phyloP scores from a whole-genome alignment of 2,888 invertebrate species.

The Lordiphosa andalusiaca region DNA sequence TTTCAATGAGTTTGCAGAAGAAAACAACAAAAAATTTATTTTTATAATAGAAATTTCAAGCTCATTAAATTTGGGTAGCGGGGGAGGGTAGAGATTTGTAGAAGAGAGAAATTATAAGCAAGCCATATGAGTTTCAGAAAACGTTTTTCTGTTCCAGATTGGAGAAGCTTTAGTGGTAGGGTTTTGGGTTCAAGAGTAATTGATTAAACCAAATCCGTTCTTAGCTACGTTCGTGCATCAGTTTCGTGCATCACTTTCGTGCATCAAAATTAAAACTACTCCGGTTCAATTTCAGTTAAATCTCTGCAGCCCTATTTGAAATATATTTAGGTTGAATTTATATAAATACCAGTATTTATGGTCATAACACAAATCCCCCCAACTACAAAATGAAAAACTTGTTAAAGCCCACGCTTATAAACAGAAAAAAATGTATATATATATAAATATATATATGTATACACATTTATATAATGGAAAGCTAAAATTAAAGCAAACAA shows the following conservation, averaged over 20 bases:
- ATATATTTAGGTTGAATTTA: conserved; percentile 51
- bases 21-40: conserved; percentile 37
- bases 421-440: background rate
- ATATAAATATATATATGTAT: background rate
- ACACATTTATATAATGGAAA: conserved; percentile 26
- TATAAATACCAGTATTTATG: conserved; percentile 33
- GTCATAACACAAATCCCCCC: conserved; percentile 29
- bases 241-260: too few relatives aligned
- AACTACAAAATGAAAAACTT: conserved; percentile 23
- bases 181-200: too few relatives aligned
- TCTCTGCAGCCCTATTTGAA: too few relatives aligned
- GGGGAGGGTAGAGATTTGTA: background rate
- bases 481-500: conserved; percentile 67
- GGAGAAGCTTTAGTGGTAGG: too few relatives aligned
- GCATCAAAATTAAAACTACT: too few relatives aligned
- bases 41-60: conserved; percentile 12
- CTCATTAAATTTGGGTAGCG: conserved; percentile 7
- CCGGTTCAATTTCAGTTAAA: too few relatives aligned
- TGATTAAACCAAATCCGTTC: too few relatives aligned
- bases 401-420: conserved; percentile 38
- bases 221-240: too few relatives aligned
- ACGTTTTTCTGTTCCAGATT: background rate
- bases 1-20: conserved; percentile 77
- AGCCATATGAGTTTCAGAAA: background rate
- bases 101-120: background rate